Evolutionary conservation across 2,888 invertebrate genomes (phyloP).

Genomic region (Cinara cedri): DNA sequence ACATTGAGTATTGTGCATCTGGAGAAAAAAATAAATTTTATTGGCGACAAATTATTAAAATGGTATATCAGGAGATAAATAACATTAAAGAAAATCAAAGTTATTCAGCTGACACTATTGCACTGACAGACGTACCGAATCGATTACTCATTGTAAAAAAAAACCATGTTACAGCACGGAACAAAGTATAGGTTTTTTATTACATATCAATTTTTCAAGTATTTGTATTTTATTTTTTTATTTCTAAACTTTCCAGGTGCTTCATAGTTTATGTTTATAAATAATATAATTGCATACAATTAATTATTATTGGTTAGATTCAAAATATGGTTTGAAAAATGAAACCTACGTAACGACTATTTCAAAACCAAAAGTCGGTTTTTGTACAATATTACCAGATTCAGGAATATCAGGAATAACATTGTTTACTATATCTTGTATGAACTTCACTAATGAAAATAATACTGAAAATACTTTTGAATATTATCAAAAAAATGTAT

Average conservation of each 20-base stretch:
- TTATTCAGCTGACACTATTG: neutral
- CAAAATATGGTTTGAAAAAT: neutral
- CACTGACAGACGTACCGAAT: constrained; percentile 1
- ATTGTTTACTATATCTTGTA: constrained; percentile 15
- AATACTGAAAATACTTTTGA: neutral
- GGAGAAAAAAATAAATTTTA: neutral
- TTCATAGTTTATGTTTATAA: neutral
- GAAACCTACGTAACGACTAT: neutral
- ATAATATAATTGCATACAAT: neutral
- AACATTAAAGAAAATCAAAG: neutral
- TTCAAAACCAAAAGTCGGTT: neutral
- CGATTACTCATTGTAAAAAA: constrained; percentile 14
- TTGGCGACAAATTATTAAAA: neutral
- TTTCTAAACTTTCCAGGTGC: too few relatives aligned
- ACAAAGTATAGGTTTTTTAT: neutral
- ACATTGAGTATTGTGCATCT: constrained; percentile 14
- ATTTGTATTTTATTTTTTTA: neutral
- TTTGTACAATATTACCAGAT: neutral
- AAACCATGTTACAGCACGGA: constrained; percentile 13
- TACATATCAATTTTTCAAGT: constrained; percentile 2
- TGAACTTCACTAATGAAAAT: neutral
- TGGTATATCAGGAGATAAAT: neutral
- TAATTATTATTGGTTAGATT: neutral
- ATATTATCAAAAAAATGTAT: constrained; percentile 25
- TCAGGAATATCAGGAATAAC: neutral